Evolutionary conservation across 2,113 vertebrate genomes (phyloP).

Genomic region (Trogon melanurus): DNA sequence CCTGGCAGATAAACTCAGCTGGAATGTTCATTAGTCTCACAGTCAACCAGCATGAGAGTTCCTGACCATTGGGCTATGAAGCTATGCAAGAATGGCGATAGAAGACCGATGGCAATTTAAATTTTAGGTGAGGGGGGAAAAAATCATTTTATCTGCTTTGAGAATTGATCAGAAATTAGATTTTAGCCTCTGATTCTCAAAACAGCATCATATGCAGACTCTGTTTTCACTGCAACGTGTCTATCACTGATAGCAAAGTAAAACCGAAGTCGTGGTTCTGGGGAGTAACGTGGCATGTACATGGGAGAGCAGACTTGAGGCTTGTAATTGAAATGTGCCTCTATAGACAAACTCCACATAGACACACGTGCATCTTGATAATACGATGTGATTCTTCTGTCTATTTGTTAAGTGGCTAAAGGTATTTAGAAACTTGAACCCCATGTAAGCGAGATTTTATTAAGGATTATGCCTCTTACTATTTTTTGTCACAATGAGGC

Average conservation of each 20-base stretch:
- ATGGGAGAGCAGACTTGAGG: background rate
- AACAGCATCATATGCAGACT: background rate
- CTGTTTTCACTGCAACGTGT: background rate
- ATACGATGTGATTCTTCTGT: background rate
- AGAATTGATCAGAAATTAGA: background rate
- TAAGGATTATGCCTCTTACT: background rate
- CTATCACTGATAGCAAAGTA: background rate
- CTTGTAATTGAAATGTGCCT: background rate
- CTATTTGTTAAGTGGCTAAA: background rate
- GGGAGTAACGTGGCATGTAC: rapidly evolving
- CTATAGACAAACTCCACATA: background rate
- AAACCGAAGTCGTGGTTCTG: background rate
- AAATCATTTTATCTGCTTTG: background rate
- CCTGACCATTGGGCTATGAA: background rate
- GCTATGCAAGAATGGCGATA: background rate
- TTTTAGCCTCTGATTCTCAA: background rate
- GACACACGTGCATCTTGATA: background rate
- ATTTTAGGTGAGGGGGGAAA: background rate
- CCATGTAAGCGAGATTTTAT: background rate
- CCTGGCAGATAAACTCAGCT: background rate
- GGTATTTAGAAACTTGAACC: background rate
- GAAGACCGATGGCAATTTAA: background rate
- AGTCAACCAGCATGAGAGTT: background rate
- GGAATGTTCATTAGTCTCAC: background rate
- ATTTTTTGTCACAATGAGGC: background rate